A percentile compares a stretch with the other conserved stretches of the same genome.
phyloP scores from a whole-genome alignment of 2,113 vertebrate species.

The Pterocles burchelli region DNA sequence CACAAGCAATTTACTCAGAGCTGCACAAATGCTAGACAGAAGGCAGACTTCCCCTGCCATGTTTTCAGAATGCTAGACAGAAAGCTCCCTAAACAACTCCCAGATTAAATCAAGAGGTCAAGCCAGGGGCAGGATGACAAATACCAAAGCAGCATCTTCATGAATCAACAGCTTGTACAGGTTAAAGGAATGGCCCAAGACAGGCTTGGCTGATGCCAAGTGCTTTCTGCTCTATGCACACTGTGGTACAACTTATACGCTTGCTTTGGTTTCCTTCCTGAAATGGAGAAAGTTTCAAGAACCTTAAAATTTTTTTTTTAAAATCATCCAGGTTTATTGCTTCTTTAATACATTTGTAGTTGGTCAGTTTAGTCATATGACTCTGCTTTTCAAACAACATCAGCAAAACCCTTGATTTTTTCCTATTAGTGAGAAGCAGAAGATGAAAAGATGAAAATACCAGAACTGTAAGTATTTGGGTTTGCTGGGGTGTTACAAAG shows the following conservation, averaged over 20 bases:
- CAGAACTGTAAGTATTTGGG: neutral
- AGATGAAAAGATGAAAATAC: neutral
- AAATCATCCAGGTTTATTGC: neutral
- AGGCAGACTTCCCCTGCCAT: neutral
- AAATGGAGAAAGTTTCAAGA: neutral
- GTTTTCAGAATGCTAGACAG: neutral
- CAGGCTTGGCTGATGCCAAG: neutral
- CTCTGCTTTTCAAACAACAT: neutral
- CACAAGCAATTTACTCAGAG: slow-evolving; percentile 26
- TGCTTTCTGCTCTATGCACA: neutral
- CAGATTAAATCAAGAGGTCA: slow-evolving; percentile 24
- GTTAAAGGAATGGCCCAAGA: neutral
- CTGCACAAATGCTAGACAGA: neutral
- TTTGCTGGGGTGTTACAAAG: neutral
- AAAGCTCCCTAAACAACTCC: neutral
- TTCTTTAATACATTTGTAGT: neutral
- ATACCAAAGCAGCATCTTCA: neutral
- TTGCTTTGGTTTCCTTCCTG: neutral
- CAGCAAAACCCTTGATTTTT: neutral
- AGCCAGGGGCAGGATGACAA: neutral
- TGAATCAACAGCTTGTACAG: neutral
- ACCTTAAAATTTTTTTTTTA: neutral
- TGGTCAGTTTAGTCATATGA: neutral
- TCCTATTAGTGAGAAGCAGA: neutral
- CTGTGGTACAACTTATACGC: neutral